phyloP scores from a whole-genome alignment of 2,797 vertebrate species.

The Siniperca scherzeri region DNA sequence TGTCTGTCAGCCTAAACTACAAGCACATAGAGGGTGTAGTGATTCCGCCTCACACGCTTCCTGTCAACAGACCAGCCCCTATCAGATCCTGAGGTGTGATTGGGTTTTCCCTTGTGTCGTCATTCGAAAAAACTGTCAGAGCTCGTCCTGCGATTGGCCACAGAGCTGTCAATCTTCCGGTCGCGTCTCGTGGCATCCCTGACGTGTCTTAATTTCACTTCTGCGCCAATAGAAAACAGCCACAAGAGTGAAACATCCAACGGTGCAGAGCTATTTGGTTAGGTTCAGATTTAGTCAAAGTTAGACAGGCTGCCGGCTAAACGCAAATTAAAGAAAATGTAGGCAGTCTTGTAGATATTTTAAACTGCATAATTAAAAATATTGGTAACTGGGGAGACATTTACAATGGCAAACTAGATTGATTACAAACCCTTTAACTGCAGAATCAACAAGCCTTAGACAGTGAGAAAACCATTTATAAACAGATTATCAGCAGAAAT shows the following conservation, averaged over 20 bases:
- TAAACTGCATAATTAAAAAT: not conserved
- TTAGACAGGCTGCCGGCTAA: not conserved
- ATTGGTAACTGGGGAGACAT: too few species aligned
- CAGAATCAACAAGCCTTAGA: not conserved
- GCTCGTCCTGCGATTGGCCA: constrained; percentile 63
- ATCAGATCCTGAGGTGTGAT: constrained; percentile 64
- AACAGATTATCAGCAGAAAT: too few species aligned
- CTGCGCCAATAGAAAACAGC: constrained; percentile 68
- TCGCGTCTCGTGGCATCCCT: constrained; percentile 70
- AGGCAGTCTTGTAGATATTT: not conserved
- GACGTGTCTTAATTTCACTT: constrained; percentile 51
- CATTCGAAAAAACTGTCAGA: rapidly evolving
- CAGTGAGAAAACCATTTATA: too few species aligned
- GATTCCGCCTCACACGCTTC: constrained; percentile 74
- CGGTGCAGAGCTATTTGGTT: not conserved
- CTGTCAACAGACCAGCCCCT: constrained; percentile 85
- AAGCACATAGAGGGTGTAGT: not conserved
- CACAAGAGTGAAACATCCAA: constrained; percentile 64
- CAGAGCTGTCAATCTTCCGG: constrained; percentile 50
- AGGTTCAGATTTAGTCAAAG: not conserved
- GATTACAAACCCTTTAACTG: not conserved
- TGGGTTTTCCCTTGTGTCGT: constrained; percentile 53
- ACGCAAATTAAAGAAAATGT: not conserved
- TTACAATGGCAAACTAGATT: too few species aligned
- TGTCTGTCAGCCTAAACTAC: constrained; percentile 32